These are phyloP conservation scores for Platygyra sinensis DNA, from an alignment of 64 coral and sea anemone species.

Conservation along the genomic window DNA sequence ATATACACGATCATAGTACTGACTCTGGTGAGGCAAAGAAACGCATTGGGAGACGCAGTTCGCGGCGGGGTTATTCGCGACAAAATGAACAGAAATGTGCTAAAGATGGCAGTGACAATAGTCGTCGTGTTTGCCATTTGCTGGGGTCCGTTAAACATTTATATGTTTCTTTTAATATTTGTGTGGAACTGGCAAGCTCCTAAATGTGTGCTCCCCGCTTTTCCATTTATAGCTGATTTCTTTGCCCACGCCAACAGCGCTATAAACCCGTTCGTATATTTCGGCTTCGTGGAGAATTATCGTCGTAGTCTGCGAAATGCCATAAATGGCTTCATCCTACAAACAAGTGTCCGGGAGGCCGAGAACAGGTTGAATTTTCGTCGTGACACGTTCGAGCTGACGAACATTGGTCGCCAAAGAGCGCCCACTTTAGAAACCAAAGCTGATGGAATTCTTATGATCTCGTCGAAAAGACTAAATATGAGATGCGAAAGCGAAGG, in stretches of 20 bases:
- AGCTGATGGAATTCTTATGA: neutral
- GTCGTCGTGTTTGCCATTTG: slow-evolving; percentile 41
- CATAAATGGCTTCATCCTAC: neutral
- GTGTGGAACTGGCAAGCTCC: neutral
- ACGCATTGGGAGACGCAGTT: neutral
- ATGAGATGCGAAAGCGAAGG: neutral
- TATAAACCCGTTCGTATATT: slow-evolving; percentile 18
- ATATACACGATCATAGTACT: slow-evolving; percentile 14
- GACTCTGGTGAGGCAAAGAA: slow-evolving; percentile 4
- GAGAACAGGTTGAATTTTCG: slow-evolving; percentile 1
- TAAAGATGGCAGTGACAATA: slow-evolving; percentile 60
- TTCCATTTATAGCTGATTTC: slow-evolving; percentile 2
- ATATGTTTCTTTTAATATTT: neutral
- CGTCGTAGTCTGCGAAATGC: neutral
- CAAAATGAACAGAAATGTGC: slow-evolving; percentile 57
- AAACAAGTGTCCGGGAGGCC: neutral
- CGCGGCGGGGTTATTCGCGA: slow-evolving; percentile 16
- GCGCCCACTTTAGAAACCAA: neutral
- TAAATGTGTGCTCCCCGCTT: neutral
- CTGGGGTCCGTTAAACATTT: slow-evolving; percentile 44
- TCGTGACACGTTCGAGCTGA: slow-evolving; percentile 31
- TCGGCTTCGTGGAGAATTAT: slow-evolving; percentile 27
- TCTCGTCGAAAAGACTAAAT: neutral
- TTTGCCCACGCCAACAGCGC: slow-evolving; percentile 9
- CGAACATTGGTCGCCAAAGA: neutral